Base-by-base conservation (phyloP, 2,797 vertebrate species). In the Tokudaia tokunoshimensis region DNA sequence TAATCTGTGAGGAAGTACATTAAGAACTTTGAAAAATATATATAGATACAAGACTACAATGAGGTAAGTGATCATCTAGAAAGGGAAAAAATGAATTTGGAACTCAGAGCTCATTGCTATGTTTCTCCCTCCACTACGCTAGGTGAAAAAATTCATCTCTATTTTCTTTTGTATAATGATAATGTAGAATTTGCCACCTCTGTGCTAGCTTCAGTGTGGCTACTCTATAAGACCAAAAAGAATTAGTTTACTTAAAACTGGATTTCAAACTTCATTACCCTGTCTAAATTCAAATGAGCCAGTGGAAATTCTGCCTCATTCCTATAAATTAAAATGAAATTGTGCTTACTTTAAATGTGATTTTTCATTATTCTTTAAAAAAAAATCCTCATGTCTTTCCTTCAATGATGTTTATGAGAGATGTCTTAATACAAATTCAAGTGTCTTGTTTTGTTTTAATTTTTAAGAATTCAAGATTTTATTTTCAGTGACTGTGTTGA, bases 241-340 rank as follows among this genome's bases (percentile, higher is more conserved):
- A 74, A 2, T 37, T 52, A 67, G 1, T 67, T 82, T 87, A 63
- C 67, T 92, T 78, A 93, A 91, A 96, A 89, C 44, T 50, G 4
- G 61, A 74, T 89, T 85, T 12, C 7, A 90, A 93, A 82, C 20
- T 47, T 14, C 6, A 83, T 3, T 59, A 6, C 37, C 12, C 55
- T 65, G 47, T 79, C 8, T 80, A 95, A 93, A 92, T 91, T 65
- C 41, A 89, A 92, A 89, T 50, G 29, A 92, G 76, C 70, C 37
- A 85, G 29, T 41, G 14, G 3, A 94, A 97, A 92, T 44, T 29
- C 29, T 65, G 13, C 3, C 13, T 13, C 55, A 88, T 74, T 74
- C n/a, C 19, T 76, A 41, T 17, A 89, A n/a, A 67, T 78, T 82
- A 55, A 94, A 83, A 83, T n/a, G 47, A 95, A 79, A 87, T 29